Evolutionary conservation across 2,113 vertebrate genomes (phyloP), one percentile per base, ranked within the genome.

Genomic region (Eonycteris spelaea): DNA sequence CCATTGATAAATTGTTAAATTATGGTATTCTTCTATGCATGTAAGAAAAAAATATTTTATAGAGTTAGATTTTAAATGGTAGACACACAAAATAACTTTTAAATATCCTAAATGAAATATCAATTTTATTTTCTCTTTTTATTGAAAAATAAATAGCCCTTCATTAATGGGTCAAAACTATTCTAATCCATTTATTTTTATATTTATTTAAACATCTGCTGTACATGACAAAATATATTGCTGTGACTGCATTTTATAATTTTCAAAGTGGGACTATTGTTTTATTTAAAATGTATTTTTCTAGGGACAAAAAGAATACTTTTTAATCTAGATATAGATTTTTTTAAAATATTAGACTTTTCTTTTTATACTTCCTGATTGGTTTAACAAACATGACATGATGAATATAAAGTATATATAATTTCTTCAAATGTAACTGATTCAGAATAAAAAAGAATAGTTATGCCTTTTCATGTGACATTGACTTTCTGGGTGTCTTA

Each of bases 111-210:
- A 87, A 83, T 75, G 14, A 93, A 95, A 79, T 86, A 51, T 16
- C 3, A 55, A 70, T 38, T 90, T 86, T 59, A n/a, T 89, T 83
- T 90, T 91, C 8, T 90, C 30, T 75, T 95, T 26, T 45, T 82
- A 71, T 74, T 43, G 79, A 86, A 67, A 51, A 45, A 77, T 70
- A 65, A 45, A 78, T 73, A 24, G 45, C 1, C 7, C 1, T 24
- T 80, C 12, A 53, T 88, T 71, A 88, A 30, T 86, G 5, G 74
- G 67, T 84, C 71, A 53, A 90, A 86, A 1, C n/a, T 75, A 83
- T 59, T 91, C n/a, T 93, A 94, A 92, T 63, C 22, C 74, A 90
- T 68, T 97, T 96, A 97, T 98, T 97, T 97, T 98, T 97, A 48
- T 98, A 97, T 92, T 94, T 97, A 97, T 97, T 98, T 96, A 97